Percentiles rank a stretch among this genome's conserved stretches.
Conservation (phyloP, 2,797 vertebrate genomes). For the Sebastes iracundus region DNA sequence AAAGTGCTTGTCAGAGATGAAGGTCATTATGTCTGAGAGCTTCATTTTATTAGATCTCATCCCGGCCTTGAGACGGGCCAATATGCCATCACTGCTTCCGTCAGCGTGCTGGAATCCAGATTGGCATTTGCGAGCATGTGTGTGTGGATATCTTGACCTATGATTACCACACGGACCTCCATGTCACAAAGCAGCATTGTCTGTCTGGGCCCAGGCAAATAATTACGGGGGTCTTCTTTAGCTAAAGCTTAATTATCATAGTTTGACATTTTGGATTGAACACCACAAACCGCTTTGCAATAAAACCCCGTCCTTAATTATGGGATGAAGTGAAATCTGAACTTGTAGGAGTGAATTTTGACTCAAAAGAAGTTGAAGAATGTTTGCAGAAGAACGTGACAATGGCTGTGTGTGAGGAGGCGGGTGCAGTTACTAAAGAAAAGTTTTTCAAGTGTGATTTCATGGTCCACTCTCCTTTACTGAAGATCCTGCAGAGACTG, state of each 20-base stretch:
- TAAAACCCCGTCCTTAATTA: background rate
- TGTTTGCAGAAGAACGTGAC: background rate
- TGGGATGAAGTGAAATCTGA: background rate
- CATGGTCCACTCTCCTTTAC: slow-evolving; percentile 26
- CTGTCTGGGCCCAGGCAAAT: slow-evolving; percentile 55
- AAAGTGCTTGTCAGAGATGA: slow-evolving; percentile 32
- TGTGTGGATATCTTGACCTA: slow-evolving; percentile 49
- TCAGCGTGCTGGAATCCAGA: slow-evolving; percentile 61
- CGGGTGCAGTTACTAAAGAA: slow-evolving; percentile 3
- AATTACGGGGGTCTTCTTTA: slow-evolving; percentile 41
- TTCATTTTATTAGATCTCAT: slow-evolving; percentile 40
- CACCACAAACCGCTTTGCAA: background rate
- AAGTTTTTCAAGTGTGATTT: slow-evolving; percentile 20
- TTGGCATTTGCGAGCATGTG: slow-evolving; percentile 41
- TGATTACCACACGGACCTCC: slow-evolving; percentile 33
- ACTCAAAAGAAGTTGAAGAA: background rate
- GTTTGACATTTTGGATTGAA: slow-evolving; percentile 40
- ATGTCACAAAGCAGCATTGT: slow-evolving; percentile 74
- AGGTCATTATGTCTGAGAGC: slow-evolving; percentile 31
- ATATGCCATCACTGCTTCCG: slow-evolving; percentile 5
- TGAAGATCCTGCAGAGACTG: slow-evolving; percentile 39
- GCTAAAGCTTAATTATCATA: slow-evolving; percentile 22
- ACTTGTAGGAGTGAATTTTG: background rate
- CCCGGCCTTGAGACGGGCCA: slow-evolving; percentile 36
- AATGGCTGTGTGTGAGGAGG: background rate